Evolutionary conservation across 1,140 invertebrate species (phyloP).

Genomic region (Anadara kagoshimensis): DNA sequence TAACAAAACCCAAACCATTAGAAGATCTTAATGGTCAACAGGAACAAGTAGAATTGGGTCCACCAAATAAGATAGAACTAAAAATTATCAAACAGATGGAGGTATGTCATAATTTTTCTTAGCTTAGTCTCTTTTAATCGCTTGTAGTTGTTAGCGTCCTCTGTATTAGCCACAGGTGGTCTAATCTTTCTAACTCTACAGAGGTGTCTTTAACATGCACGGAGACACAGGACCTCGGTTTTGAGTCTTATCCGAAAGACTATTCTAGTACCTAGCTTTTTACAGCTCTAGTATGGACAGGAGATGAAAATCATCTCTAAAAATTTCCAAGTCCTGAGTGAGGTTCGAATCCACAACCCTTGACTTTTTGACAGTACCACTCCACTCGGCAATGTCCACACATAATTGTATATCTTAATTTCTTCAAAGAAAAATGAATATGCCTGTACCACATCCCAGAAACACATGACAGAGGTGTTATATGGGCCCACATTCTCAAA

Average conservation of each 20-base stretch:
- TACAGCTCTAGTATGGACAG: too few species aligned
- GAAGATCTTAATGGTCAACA: slow-evolving; percentile 5
- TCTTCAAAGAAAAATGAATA: background rate
- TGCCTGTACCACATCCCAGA: background rate
- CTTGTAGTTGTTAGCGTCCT: background rate
- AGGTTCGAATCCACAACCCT: background rate
- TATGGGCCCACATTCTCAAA: background rate
- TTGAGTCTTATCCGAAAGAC: too few species aligned
- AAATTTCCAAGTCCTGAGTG: too few species aligned
- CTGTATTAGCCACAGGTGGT: too few species aligned
- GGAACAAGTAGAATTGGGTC: slow-evolving; percentile 17
- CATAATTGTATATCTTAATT: background rate
- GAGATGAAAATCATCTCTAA: too few species aligned
- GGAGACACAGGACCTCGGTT: too few species aligned
- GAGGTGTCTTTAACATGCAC: too few species aligned
- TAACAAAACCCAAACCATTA: too few species aligned
- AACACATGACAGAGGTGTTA: background rate
- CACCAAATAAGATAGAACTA: slow-evolving; percentile 44
- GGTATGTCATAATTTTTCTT: slow-evolving; percentile 34
- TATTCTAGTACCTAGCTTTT: too few species aligned
- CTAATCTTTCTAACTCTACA: too few species aligned
- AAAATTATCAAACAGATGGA: slow-evolving; percentile 63
- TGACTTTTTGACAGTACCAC: background rate
- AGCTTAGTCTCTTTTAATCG: background rate
- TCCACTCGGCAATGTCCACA: too few species aligned